phyloP scores from a whole-genome alignment of 2,113 vertebrate genomes.

The Mus spicilegus region DNA sequence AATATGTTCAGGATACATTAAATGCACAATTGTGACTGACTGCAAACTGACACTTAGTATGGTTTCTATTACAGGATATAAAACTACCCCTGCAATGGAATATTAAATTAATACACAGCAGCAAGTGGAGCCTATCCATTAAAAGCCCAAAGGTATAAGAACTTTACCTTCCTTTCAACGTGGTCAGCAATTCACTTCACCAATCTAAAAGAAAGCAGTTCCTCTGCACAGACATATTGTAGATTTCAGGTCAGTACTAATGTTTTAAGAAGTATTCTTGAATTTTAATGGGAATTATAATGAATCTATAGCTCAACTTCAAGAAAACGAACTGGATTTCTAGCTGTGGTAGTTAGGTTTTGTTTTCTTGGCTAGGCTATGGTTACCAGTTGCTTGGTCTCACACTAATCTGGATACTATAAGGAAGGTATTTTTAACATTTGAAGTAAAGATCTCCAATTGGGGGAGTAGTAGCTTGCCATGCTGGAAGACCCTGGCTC shows the following conservation, averaged over 20 bases:
- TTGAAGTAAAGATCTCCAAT: not conserved
- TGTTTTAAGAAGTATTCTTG: not conserved
- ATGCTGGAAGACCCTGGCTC: not conserved
- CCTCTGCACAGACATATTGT: not conserved
- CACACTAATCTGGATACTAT: not conserved
- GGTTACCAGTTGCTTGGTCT: not conserved
- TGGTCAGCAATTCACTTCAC: not conserved
- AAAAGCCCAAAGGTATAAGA: not conserved
- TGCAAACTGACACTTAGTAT: not conserved
- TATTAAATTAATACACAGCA: not conserved
- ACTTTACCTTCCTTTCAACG: not conserved
- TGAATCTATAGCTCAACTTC: not conserved
- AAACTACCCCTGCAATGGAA: not conserved
- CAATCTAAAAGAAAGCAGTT: not conserved
- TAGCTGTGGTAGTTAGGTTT: not conserved
- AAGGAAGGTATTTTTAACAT: not conserved
- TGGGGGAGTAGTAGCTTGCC: not conserved
- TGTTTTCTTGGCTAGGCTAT: too few relatives aligned
- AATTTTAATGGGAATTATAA: conserved; percentile 15
- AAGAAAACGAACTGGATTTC: not conserved
- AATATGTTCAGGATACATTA: not conserved
- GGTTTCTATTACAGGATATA: not conserved
- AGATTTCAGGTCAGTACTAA: not conserved
- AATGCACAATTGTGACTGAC: not conserved
- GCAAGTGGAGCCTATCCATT: not conserved